Evolutionary conservation across 2,888 invertebrate genomes (phyloP).

Genomic region (Hermaeophaga mercurialis): DNA sequence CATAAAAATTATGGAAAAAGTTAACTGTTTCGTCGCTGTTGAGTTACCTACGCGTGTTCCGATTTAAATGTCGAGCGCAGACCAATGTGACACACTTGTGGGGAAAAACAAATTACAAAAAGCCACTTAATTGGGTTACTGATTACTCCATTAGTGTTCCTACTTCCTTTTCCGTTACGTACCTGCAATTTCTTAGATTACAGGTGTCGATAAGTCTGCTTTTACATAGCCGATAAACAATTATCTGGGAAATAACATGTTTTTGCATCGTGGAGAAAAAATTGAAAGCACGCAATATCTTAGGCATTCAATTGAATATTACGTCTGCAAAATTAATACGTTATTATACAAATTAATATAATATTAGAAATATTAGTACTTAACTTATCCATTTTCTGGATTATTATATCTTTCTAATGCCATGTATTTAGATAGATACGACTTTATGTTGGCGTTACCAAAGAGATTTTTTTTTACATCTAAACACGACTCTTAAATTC

Average conservation of each 20-base stretch:
- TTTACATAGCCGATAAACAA: slow-evolving; percentile 7
- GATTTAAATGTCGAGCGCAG: slow-evolving; percentile 7
- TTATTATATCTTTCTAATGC: too few species aligned
- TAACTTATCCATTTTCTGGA: too few species aligned
- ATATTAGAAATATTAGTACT: too few species aligned
- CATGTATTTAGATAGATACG: too few species aligned
- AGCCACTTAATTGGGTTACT: slow-evolving; percentile 19
- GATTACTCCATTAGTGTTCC: slow-evolving; percentile 25
- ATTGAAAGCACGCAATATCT: too few species aligned
- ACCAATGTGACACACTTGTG: slow-evolving; percentile 23
- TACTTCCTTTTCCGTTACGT: slow-evolving; percentile 29
- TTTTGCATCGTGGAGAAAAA: slow-evolving; percentile 12
- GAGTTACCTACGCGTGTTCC: background rate
- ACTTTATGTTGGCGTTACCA: too few species aligned
- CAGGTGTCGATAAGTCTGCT: slow-evolving; percentile 18
- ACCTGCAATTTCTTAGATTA: slow-evolving; percentile 21
- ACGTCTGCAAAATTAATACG: too few species aligned
- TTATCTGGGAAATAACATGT: slow-evolving; percentile 10
- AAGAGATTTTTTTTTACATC: too few species aligned
- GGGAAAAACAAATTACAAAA: slow-evolving; percentile 18
- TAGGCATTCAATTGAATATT: too few species aligned
- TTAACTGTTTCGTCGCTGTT: slow-evolving; percentile 15
- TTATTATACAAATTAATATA: too few species aligned
- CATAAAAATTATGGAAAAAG: slow-evolving; percentile 14
- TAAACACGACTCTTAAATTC: too few species aligned